Percentiles rank a stretch among this genome's conserved stretches.
Conservation (phyloP, 1,140 invertebrate genomes). For the Eupristina koningsbergeri region DNA sequence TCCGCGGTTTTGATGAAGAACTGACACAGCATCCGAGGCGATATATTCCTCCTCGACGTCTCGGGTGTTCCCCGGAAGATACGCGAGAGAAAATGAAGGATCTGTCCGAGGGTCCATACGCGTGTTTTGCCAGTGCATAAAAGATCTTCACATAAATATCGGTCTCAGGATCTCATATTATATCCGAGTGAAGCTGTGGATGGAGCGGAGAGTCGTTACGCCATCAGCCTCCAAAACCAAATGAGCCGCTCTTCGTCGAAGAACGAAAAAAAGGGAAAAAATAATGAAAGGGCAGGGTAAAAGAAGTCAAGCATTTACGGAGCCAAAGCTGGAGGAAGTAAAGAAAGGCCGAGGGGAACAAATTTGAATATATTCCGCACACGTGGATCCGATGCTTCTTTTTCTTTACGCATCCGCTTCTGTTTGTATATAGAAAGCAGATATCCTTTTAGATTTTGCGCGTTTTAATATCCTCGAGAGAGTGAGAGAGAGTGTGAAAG, state of each 20-base stretch:
- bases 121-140: conserved; percentile 33
- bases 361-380: background rate
- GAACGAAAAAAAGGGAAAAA: background rate
- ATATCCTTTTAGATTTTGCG: background rate
- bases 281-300: background rate
- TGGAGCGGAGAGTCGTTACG: background rate
- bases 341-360: background rate
- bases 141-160: conserved; percentile 45
- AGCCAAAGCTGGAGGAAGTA: background rate
- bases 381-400: conserved; percentile 1
- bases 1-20: background rate
- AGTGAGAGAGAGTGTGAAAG: too few relatives aligned
- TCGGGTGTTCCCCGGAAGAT: too few relatives aligned
- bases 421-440: conserved; percentile 1
- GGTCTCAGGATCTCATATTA: conserved; percentile 15
- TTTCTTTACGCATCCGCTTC: background rate
- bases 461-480: background rate
- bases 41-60: too few relatives aligned
- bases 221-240: background rate
- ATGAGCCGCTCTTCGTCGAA: background rate
- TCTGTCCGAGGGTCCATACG: background rate
- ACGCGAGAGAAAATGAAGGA: background rate
- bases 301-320: conserved; percentile 20
- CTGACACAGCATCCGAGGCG: conserved; percentile 2
- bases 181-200: background rate